Conservation (phyloP, 2,113 vertebrate genomes). For the Centrocercus urophasianus region DNA sequence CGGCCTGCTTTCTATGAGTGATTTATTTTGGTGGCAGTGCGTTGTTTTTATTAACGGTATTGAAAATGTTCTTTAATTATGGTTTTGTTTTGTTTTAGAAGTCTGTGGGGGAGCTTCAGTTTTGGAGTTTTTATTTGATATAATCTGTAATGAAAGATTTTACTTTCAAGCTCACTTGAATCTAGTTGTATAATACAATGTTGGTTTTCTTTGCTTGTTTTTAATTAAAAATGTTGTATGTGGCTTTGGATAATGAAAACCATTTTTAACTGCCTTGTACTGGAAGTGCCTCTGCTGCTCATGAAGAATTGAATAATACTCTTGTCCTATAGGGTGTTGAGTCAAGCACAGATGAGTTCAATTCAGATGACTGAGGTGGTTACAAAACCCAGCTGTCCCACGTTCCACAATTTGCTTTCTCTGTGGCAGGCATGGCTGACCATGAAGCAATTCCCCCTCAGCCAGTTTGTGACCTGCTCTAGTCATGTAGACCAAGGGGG, state of each 20-base stretch:
- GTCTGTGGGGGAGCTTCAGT: not conserved
- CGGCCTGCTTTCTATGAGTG: not conserved
- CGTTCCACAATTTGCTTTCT: not conserved
- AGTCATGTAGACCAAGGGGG: not conserved
- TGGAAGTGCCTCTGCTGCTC: constrained; percentile 8
- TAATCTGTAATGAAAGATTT: not conserved
- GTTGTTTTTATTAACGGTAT: not conserved
- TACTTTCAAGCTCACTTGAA: not conserved
- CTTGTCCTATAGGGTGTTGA: not conserved
- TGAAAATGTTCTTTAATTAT: not conserved
- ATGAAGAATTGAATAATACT: constrained; percentile 16
- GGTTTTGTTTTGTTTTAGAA: not conserved
- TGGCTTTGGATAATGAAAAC: not conserved
- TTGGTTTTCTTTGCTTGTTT: not conserved
- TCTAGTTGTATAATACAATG: not conserved
- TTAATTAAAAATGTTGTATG: not conserved
- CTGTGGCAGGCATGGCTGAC: not conserved
- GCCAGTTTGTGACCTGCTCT: not conserved
- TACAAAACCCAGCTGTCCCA: constrained; percentile 10
- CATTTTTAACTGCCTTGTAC: not conserved
- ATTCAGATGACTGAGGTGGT: constrained; percentile 17
- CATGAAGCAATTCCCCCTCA: not conserved
- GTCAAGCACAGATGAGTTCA: constrained; percentile 10
- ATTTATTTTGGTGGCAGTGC: not conserved
- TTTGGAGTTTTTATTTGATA: not conserved